Evolutionary conservation across 2,888 invertebrate species (phyloP).

Genomic region (Sphaerophoria taeniata): DNA sequence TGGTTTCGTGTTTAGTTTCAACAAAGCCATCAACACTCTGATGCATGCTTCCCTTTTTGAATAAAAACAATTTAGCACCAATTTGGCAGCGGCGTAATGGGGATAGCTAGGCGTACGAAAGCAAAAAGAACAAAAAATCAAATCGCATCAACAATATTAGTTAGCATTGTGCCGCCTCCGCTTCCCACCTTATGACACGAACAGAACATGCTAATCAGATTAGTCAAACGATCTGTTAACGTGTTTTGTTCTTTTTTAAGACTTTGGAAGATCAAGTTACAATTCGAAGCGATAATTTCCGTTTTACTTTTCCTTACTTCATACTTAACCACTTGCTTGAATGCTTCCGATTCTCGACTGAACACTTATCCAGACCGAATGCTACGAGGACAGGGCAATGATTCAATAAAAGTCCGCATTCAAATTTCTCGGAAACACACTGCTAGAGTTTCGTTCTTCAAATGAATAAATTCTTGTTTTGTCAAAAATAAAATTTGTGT

Average conservation of each 20-base stretch:
- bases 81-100: neutral
- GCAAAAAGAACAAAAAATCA: neutral
- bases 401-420: too few relatives aligned
- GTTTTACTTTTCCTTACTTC: too few relatives aligned
- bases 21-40: neutral
- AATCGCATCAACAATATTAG: conserved; percentile 39
- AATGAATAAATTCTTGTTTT: neutral
- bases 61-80: neutral
- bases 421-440: too few relatives aligned
- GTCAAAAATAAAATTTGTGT: conserved; percentile 28
- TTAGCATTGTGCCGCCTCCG: conserved; percentile 7
- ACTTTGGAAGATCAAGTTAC: too few relatives aligned
- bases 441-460: too few relatives aligned
- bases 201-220: conserved; percentile 17
- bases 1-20: neutral
- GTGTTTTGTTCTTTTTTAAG: neutral
- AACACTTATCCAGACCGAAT: too few relatives aligned
- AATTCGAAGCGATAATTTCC: too few relatives aligned
- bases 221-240: neutral
- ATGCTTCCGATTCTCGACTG: too few relatives aligned
- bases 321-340: too few relatives aligned
- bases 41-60: neutral
- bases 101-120: neutral
- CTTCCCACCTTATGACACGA: neutral
- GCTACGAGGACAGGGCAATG: too few relatives aligned